A percentile compares a stretch with the other conserved stretches of the same genome.
phyloP scores from a whole-genome alignment of 2,797 vertebrate genomes.

The Geotrypetes seraphini region DNA sequence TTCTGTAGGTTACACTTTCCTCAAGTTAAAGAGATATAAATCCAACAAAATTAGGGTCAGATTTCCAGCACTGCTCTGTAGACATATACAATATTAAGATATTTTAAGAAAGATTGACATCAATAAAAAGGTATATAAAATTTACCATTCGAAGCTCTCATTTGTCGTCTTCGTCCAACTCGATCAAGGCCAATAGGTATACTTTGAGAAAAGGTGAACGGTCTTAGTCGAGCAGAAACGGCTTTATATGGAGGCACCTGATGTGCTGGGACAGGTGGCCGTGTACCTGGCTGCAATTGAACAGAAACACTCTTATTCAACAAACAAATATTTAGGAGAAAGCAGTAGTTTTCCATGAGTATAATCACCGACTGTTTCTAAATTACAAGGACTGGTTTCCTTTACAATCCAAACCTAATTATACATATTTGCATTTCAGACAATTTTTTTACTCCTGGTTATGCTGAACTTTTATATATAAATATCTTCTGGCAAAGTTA shows the following conservation, averaged over 20 bases:
- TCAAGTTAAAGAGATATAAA: no score
- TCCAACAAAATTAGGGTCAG: no score
- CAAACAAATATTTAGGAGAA: conserved; percentile 8
- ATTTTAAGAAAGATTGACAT: no score
- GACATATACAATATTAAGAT: no score
- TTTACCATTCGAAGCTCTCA: conserved; percentile 58
- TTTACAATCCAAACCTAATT: conserved; percentile 3
- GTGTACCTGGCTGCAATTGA: conserved; percentile 58
- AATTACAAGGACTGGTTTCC: no score
- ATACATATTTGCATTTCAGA: no score
- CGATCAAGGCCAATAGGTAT: conserved; percentile 91
- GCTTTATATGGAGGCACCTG: conserved; percentile 87
- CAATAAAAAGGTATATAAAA: not conserved
- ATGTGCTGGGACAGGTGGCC: conserved; percentile 83
- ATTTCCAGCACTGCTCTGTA: no score
- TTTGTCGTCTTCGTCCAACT: conserved; percentile 66
- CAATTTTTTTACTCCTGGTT: no score
- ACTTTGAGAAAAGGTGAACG: conserved; percentile 83
- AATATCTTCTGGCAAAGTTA: no score
- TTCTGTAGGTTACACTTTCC: no score
- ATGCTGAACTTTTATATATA: no score
- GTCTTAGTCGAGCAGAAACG: conserved; percentile 80
- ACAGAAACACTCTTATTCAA: conserved; percentile 18
- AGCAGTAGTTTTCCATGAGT: conserved; percentile 2
- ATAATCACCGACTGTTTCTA: no score